phyloP scores from a whole-genome alignment of 2,113 vertebrate genomes.

The Oostethus manadensis region DNA sequence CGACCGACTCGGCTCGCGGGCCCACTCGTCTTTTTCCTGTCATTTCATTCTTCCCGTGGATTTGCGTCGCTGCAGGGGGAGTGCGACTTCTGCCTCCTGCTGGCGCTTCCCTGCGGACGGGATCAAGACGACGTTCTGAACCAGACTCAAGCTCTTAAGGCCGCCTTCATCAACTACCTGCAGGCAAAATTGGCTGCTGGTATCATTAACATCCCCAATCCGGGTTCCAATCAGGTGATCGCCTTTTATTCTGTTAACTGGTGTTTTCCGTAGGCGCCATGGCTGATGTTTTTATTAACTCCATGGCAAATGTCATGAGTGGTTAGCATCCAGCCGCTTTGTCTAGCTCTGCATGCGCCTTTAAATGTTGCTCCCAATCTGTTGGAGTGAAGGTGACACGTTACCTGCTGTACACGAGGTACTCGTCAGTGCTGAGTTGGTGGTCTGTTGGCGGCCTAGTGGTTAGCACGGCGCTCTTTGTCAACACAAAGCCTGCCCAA shows the following conservation, averaged over 20 bases:
- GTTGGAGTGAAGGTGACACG: no score
- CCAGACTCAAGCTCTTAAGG: slow-evolving; percentile 92
- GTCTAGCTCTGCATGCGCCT: no score
- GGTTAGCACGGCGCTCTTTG: no score
- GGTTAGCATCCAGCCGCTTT: no score
- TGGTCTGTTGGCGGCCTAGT: no score
- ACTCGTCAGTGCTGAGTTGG: no score
- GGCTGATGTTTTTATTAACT: no score
- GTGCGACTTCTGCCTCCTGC: slow-evolving; percentile 91
- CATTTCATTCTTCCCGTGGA: background rate
- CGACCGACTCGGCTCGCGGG: no score
- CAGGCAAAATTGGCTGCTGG: slow-evolving; percentile 94
- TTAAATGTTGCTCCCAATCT: no score
- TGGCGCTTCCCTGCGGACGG: slow-evolving; percentile 94
- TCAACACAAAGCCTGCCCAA: no score
- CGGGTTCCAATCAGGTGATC: slow-evolving; percentile 92
- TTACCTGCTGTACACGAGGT: no score
- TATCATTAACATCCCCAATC: slow-evolving; percentile 97
- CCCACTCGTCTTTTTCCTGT: background rate
- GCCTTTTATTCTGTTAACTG: background rate
- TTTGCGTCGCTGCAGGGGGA: slow-evolving; percentile 77
- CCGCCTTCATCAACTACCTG: slow-evolving; percentile 95
- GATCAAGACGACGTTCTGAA: slow-evolving; percentile 95
- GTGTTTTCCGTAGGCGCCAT: background rate
- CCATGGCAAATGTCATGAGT: no score